A percentile compares a stretch with the other conserved stretches of the same genome.
These are phyloP conservation scores for Oceanodroma tethys DNA, from an alignment of 2,113 vertebrate species.

Conservation along the genomic window DNA sequence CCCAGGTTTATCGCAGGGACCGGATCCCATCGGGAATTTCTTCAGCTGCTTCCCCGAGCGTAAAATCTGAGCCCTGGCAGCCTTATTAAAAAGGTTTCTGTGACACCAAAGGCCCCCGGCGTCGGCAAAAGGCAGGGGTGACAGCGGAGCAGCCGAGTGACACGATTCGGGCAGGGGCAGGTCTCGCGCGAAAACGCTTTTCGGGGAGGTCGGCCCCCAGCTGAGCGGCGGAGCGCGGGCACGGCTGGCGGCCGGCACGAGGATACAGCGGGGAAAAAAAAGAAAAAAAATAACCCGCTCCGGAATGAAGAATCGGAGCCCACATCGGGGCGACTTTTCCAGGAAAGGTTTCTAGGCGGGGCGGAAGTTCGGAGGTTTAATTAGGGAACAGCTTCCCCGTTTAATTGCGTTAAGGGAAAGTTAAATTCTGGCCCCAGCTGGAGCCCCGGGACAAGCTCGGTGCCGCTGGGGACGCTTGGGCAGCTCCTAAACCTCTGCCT, in stretches of 20 bases:
- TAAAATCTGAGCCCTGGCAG: not conserved
- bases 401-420: not conserved
- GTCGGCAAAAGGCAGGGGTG: not conserved
- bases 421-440: not conserved
- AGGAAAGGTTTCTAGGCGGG: not conserved
- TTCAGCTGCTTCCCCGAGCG: not conserved
- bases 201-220: not conserved
- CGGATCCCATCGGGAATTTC: not conserved
- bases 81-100: not conserved
- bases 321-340: not conserved
- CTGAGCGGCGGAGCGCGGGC: not conserved
- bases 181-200: not conserved
- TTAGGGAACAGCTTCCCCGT: not conserved
- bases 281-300: not conserved
- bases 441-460: not conserved
- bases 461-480: not conserved
- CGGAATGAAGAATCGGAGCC: not conserved
- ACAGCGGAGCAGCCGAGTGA: not conserved
- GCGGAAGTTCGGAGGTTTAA: not conserved
- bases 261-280: not conserved
- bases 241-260: not conserved
- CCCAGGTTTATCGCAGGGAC: not conserved
- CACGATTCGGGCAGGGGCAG: not conserved
- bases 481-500: not conserved
- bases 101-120: not conserved